Evolutionary conservation across 2,113 vertebrate species (phyloP).

Genomic region (Turdus rufiventris): DNA sequence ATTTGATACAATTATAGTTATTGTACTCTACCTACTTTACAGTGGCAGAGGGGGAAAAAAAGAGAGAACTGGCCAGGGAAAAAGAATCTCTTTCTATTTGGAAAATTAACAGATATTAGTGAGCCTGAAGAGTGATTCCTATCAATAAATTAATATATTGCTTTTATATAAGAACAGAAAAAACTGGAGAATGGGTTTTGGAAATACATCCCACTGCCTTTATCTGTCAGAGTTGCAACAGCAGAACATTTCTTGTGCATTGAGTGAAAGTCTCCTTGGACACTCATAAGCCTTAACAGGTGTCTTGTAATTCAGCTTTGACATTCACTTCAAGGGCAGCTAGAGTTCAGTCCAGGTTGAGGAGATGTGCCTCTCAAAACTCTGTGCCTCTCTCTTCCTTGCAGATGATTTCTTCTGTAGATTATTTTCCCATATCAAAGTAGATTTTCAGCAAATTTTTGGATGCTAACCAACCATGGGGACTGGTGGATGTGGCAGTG

Average conservation of each 20-base stretch:
- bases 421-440: neutral
- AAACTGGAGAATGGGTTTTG: neutral
- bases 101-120: neutral
- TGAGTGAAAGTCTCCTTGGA: neutral
- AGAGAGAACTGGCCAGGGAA: neutral
- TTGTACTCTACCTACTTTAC: neutral
- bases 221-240: neutral
- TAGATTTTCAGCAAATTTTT: neutral
- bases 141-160: neutral
- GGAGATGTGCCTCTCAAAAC: neutral
- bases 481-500: neutral
- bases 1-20: neutral
- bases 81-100: neutral
- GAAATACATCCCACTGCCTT: neutral
- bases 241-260: neutral
- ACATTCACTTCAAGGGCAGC: neutral
- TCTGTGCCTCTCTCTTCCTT: neutral
- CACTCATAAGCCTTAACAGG: neutral
- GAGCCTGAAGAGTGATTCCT: neutral
- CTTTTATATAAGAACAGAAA: neutral
- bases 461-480: accelerated
- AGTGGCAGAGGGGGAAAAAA: accelerated
- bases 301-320: neutral
- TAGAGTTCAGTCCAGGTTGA: neutral
- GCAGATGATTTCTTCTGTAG: neutral